phyloP scores from a whole-genome alignment of 2,113 vertebrate genomes.

The Cacatua alba region DNA sequence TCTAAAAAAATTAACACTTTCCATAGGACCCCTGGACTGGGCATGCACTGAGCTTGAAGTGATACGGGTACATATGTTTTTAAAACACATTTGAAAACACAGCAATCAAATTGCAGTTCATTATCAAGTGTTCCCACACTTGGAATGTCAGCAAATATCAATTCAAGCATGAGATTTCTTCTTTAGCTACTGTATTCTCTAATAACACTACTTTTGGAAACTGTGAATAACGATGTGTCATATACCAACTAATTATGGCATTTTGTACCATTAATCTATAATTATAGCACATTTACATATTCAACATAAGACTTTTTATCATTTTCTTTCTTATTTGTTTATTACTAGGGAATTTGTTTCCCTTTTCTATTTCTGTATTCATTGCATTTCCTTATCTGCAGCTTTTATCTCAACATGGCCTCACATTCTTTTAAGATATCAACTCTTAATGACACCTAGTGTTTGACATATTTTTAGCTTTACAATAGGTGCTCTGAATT shows the following conservation, averaged over 20 bases:
- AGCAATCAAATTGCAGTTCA: not conserved
- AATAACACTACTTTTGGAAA: not conserved
- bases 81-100: not conserved
- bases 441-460: not conserved
- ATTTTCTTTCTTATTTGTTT: not conserved
- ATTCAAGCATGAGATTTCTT: constrained; percentile 12
- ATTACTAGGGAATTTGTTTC: not conserved
- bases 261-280: constrained; percentile 33
- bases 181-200: constrained; percentile 14
- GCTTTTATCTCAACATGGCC: not conserved
- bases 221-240: not conserved
- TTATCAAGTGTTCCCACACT: not conserved
- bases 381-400: not conserved
- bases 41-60: not conserved
- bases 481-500: not conserved
- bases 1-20: not conserved
- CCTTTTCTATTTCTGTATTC: not conserved
- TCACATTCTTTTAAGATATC: not conserved
- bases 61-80: not conserved
- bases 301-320: not conserved
- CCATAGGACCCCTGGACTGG: not conserved
- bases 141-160: not conserved
- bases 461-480: not conserved
- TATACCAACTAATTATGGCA: not conserved
- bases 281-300: constrained; percentile 18